A percentile compares a stretch with the other conserved stretches of the same genome.
Evolutionary conservation across 2,888 invertebrate genomes (phyloP).

Genomic region (Petrophora chlorosata): DNA sequence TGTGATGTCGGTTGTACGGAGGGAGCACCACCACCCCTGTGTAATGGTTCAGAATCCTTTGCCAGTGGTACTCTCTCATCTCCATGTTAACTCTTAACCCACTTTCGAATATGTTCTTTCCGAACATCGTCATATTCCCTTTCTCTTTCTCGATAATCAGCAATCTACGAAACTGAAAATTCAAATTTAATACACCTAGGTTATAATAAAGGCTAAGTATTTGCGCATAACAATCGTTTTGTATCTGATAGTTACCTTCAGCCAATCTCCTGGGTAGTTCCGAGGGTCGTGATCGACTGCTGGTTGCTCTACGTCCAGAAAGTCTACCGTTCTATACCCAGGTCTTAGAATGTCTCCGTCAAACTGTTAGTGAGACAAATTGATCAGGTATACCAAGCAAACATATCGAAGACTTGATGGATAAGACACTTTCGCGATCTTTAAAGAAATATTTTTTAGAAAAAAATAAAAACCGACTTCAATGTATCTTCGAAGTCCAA

Average conservation of each 20-base stretch:
- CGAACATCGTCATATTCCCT: conserved; percentile 59
- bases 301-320: conserved; percentile 73
- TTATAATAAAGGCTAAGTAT: too few species aligned
- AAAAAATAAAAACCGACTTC: too few species aligned
- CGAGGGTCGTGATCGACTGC: conserved; percentile 59
- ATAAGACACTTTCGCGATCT: too few species aligned
- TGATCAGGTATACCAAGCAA: too few species aligned
- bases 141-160: conserved; percentile 56
- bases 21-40: conserved; percentile 69
- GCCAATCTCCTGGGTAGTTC: conserved; percentile 66
- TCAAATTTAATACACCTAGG: not conserved
- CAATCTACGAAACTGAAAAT: conserved; percentile 61
- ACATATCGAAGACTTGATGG: too few species aligned
- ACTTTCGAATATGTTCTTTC: conserved; percentile 64
- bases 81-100: conserved; percentile 66
- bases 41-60: conserved; percentile 67
- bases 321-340: conserved; percentile 75
- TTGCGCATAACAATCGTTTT: too few species aligned
- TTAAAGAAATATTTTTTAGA: too few species aligned
- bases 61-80: conserved; percentile 69
- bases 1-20: conserved; percentile 53
- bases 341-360: conserved; percentile 74
- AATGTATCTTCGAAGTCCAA: too few species aligned
- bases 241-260: conserved; percentile 53
- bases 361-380: conserved; percentile 51